Base-by-base conservation (phyloP, 2,113 vertebrate species). In the Syngnathus floridae region DNA sequence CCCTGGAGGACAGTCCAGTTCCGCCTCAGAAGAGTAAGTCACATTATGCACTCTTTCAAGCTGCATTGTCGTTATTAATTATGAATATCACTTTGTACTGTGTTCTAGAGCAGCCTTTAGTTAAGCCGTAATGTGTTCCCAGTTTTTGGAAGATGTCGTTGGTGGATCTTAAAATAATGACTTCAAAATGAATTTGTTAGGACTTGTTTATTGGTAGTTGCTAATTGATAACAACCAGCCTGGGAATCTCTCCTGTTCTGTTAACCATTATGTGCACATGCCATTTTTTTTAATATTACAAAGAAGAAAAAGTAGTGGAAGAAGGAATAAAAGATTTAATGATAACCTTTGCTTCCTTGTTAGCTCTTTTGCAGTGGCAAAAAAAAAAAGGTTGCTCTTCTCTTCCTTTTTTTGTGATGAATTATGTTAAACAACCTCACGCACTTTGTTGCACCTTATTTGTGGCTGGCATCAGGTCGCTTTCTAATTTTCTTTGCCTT, bases 1-100 rank as follows among this genome's bases (percentile, higher is more conserved):
- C 72, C 86, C 86, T 19, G 86, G 84, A 70, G 87, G 86, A 77
- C 87, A 89, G 76, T 88, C 86, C 67, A 88, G 83, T 74, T 87
- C 87, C 57, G 46, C 77, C 64, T 54, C 83, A 67, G 86, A 89
- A 77, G 86, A 89, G 87, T 89, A 72, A 83, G 87, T 84, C 56
- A 8, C 40, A 19, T 59, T 3, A 26, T 36, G 8, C 17, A 12
- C 21, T 49, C 12, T 52, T 7, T 62, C 17, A 26, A 38, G 31
- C 61, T 45, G 7, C 5, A 7, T 55, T 43, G 17, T 8, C 21
- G 43, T 35, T 37, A 31, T 51, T 60, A 45, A 52, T 26, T 61
- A 22, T 43, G 10, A 38, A 40, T 10, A 38, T 38, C 22, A 35
- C 26, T 14, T 1, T 56, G 12, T 55, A 35, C 1, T n/a, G 2